Base-by-base conservation (phyloP, 2,797 vertebrate genomes). In the Leucoraja ocellata region DNA sequence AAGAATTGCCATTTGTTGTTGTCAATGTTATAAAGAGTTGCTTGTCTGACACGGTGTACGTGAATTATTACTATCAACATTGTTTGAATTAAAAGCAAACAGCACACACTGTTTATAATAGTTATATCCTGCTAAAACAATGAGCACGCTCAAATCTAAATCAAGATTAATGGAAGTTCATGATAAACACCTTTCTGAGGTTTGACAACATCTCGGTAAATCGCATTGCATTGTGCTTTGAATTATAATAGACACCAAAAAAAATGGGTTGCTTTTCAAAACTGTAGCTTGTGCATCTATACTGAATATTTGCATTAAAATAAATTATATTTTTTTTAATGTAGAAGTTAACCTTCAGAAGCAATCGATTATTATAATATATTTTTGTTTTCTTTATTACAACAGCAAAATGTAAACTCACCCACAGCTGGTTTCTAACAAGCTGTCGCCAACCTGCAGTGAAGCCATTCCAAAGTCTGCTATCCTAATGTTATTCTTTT, bases 401-500 rank as follows among this genome's bases (percentile, higher is more conserved):
- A 92, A 74, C 25, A 54, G 23, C 13, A 76, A 76, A 92, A 58
- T 73, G 71, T 65, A 93, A 73, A 96, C 98, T 97, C 95, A 99
- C 98, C 99, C 99, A 78, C 99, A 99, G 96, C 98, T 99, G 95
- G 99, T 99, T 97, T 99, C 99, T 97, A 99, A 96, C 94, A 99
- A 97, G 96, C 98, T 99, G 97, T 99, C 99, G 93, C 98, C 98
- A 93, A 99, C 99, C 97, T 99, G 99, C 96, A 99, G 97, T 0
- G 99, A 99, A 1, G 99, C 99, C 99, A 99, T 99, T 94, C 99
- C 98, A 0, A 99, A 99, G 96, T 99, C 98, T 94, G 99, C 99
- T 95, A 99, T 98, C 94, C 99, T 97, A 95, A 99, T 99, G 96
- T 99, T 99, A 96, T 99, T 99, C 97, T 98, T 99, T 96, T 99